phyloP scores from a whole-genome alignment of 2,888 invertebrate species.

The Rotaria socialis region DNA sequence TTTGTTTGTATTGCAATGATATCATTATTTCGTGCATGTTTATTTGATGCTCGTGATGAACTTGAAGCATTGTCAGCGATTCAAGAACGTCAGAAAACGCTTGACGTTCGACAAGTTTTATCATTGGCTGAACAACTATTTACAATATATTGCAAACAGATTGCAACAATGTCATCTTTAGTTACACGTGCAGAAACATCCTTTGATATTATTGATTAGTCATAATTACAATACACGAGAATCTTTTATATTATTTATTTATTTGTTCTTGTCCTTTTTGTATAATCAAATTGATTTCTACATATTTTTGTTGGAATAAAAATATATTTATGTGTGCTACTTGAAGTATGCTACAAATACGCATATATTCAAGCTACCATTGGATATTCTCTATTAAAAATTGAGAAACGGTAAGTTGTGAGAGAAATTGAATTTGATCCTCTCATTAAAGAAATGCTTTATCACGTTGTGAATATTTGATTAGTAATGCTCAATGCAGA shows the following conservation, averaged over 20 bases:
- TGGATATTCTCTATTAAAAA: no score
- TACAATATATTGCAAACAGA: not conserved
- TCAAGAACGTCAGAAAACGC: slow-evolving; percentile 29
- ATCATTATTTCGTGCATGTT: slow-evolving; percentile 18
- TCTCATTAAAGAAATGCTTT: no score
- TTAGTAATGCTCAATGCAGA: no score
- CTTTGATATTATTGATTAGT: not conserved
- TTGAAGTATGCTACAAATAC: no score
- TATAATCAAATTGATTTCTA: not conserved
- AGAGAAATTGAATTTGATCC: no score
- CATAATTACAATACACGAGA: not conserved
- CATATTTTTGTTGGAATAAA: not conserved
- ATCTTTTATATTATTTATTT: not conserved
- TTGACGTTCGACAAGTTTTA: slow-evolving; percentile 8
- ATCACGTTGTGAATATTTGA: no score
- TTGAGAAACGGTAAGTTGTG: no score
- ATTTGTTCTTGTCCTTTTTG: not conserved
- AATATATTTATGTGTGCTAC: not conserved
- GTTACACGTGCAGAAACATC: not conserved
- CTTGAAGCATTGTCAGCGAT: not conserved
- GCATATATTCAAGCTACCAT: no score
- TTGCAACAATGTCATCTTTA: not conserved
- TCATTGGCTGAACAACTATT: slow-evolving; percentile 11
- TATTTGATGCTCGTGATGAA: slow-evolving; percentile 16
- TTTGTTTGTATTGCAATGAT: slow-evolving; percentile 36